These are phyloP conservation scores for Notarius lentiginosus DNA, from an alignment of 2,113 vertebrate species.

Conservation along the genomic window DNA sequence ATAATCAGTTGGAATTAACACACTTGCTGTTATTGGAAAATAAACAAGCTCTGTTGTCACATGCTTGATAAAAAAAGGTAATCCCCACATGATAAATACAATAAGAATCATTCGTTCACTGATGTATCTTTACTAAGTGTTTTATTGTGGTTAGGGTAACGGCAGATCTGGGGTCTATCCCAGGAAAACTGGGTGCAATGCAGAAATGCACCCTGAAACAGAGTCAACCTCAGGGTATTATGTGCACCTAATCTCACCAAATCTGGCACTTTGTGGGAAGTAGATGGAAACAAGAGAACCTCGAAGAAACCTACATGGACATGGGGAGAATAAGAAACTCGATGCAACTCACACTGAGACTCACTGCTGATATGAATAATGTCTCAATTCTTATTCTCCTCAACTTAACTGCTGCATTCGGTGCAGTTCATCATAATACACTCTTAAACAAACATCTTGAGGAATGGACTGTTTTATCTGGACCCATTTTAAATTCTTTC, in stretches of 20 bases:
- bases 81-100: neutral
- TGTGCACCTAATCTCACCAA: neutral
- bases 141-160: neutral
- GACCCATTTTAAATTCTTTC: too few relatives aligned
- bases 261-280: neutral
- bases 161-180: neutral
- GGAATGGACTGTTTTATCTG: too few relatives aligned
- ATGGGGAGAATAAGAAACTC: neutral
- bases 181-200: neutral
- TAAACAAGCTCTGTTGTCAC: too few relatives aligned
- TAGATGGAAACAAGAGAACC: neutral
- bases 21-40: neutral
- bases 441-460: too few relatives aligned
- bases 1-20: neutral
- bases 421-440: too few relatives aligned
- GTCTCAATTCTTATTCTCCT: too few relatives aligned
- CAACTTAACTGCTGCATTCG: too few relatives aligned
- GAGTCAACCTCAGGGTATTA: neutral
- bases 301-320: neutral
- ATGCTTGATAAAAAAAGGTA: too few relatives aligned
- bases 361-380: too few relatives aligned
- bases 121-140: neutral
- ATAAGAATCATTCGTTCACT: neutral
- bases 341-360: too few relatives aligned
- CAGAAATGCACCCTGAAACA: neutral